Evolutionary conservation across 1,140 invertebrate genomes (phyloP), one percentile per base, ranked within the genome.

Genomic region (Zaprionus taronus): DNA sequence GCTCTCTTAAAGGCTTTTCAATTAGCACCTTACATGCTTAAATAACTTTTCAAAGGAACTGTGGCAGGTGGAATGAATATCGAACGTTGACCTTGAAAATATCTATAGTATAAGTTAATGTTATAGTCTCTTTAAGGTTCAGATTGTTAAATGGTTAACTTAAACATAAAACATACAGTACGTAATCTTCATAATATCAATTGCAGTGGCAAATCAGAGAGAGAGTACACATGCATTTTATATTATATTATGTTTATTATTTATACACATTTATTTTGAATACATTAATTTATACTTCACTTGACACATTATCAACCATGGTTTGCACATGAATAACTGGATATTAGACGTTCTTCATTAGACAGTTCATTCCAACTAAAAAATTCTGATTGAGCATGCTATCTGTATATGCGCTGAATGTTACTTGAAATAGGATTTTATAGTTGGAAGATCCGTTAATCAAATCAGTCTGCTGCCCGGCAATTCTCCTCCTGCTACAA

Each of bases 401-500:
- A 51, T 22, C 12, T 22, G 20, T 20, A 17, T 47, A 17, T 47
- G 41, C 2, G 3, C 6, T 47, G 2, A 51, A 5, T 24, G 17
- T 49, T 11, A 58, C 36, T 11, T 34, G n/a, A 3, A 17, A n/a
- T 6, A 31, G 20, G 24, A 53, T 53, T 53, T 53, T 14, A 0
- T 28, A 56, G 15, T 56, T 56, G 7, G 9, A 2, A 56, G 14
- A 6, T 15, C 53, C 20, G 4, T 28, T 24, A 15, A 14, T 41
- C 47, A 31, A 51, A 51, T 70, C 31, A 51, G 14, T n/a, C 64
- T 61, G 17, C 53, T 31, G 49, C 38, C 38, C 12, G 28, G 14
- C 22, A 22, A 36, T 5, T 12, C 41, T 77, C 80, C 4, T 83
- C 77, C 5, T 62, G 65, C 17, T 66, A 11, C 20, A 76, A 53